A percentile compares a stretch with the other conserved stretches of the same genome.
phyloP scores from a whole-genome alignment of 1,140 invertebrate genomes.

The Saccostrea cuccullata region DNA sequence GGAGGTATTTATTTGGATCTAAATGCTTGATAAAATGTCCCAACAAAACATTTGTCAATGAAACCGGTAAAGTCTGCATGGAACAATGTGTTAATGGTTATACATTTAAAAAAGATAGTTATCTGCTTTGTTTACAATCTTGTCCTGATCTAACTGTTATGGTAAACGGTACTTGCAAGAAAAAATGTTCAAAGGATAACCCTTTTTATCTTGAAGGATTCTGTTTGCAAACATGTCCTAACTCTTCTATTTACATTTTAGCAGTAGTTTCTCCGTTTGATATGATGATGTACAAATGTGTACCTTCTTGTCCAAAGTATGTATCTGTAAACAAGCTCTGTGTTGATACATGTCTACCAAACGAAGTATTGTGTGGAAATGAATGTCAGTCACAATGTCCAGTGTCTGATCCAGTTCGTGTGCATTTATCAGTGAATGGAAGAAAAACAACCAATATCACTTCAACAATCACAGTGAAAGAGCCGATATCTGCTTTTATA shows the following conservation, averaged over 20 bases:
- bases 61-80: background rate
- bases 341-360: background rate
- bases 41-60: background rate
- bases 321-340: background rate
- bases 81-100: background rate
- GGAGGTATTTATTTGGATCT: no score
- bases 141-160: background rate
- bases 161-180: background rate
- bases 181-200: background rate
- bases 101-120: background rate
- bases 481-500: background rate
- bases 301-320: background rate
- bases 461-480: background rate
- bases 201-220: background rate
- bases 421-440: background rate
- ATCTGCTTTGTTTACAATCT: background rate
- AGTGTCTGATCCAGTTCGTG: background rate
- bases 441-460: background rate
- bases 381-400: background rate
- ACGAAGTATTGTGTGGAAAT: background rate
- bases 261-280: background rate
- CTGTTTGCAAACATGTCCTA: background rate
- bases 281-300: background rate
- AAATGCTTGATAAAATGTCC: no score
- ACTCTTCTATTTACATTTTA: background rate